Conservation (phyloP, 2,113 vertebrate genomes). For the Ceratotherium simum region DNA sequence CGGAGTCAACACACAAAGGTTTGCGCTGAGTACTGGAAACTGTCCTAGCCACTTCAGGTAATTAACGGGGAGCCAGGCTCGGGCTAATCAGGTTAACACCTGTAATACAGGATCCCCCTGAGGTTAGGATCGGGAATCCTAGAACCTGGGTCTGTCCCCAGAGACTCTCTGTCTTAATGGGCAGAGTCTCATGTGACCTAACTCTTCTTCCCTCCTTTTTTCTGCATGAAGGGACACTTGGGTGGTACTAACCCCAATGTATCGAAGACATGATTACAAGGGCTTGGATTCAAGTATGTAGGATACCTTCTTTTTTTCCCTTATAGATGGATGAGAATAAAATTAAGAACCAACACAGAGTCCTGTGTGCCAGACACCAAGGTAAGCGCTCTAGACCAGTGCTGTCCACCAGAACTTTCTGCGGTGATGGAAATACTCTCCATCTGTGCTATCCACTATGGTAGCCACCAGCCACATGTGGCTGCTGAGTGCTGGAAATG, state of each 20-base stretch:
- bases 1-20: not conserved
- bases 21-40: slow-evolving; percentile 71
- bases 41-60: slow-evolving; percentile 29
- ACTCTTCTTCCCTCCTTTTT: not conserved
- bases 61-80: slow-evolving; percentile 38
- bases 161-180: not conserved
- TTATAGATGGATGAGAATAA: not conserved
- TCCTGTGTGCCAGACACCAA: accelerated
- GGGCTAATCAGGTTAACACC: slow-evolving; percentile 64
- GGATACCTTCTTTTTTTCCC: not conserved
- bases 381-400: not conserved
- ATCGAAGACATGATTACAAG: not conserved
- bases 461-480: accelerated
- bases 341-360: not conserved
- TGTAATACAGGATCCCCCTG: not conserved
- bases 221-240: not conserved
- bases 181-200: not conserved
- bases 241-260: not conserved
- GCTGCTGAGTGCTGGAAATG: no score
- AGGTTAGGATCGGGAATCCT: not conserved
- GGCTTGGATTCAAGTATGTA: not conserved
- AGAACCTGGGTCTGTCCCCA: not conserved
- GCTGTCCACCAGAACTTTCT: not conserved
- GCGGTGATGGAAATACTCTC: accelerated
- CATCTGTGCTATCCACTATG: accelerated